A percentile compares a stretch with the other conserved stretches of the same genome.
Conservation (phyloP, 2,113 vertebrate genomes). For the Struthidea cinerea region DNA sequence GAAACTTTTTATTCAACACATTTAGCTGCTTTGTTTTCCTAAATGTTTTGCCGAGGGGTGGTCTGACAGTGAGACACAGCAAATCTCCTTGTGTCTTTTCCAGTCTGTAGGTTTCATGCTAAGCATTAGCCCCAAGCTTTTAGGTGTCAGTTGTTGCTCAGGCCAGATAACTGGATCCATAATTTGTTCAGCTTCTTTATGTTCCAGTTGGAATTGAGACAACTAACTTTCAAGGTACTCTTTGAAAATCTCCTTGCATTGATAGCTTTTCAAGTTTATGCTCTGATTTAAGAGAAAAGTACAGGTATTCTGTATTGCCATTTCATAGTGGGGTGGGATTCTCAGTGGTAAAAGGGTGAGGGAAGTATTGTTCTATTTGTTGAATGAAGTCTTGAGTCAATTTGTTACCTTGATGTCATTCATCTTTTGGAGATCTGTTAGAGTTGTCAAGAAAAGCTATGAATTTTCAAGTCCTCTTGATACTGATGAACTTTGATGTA, state of each 20-base stretch:
- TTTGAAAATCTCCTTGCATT: background rate
- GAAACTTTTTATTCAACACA: background rate
- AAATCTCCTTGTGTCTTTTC: background rate
- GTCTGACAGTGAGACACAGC: background rate
- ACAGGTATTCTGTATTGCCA: background rate
- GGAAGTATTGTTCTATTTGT: background rate
- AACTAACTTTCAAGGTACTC: background rate
- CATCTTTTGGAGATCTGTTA: background rate
- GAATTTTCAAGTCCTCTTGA: background rate
- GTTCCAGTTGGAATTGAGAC: background rate
- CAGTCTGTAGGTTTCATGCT: background rate
- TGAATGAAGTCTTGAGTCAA: background rate
- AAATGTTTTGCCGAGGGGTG: background rate
- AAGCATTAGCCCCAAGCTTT: background rate
- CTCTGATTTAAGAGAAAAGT: background rate
- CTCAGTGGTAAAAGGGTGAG: background rate
- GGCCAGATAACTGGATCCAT: background rate
- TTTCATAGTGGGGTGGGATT: background rate
- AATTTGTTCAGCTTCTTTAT: background rate
- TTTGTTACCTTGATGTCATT: background rate
- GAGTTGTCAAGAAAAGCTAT: background rate
- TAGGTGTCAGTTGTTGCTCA: background rate
- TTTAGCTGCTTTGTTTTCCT: background rate
- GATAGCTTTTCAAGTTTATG: background rate
- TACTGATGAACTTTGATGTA: background rate